Conservation (phyloP, 2,113 vertebrate species). For the Thermophis baileyi region DNA sequence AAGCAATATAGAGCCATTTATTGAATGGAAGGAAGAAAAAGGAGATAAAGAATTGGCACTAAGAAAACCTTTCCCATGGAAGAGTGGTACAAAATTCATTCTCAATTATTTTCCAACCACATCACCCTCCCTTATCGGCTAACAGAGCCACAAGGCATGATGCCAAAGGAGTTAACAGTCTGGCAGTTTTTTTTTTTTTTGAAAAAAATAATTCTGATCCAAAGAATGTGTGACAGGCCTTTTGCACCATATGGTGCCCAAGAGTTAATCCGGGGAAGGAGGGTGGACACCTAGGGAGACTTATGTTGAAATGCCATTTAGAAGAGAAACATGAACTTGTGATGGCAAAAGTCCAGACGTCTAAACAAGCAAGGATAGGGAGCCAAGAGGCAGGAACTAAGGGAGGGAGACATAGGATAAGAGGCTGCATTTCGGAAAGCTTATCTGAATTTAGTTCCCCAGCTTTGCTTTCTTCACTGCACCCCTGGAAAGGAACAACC, state of each 20-base stretch:
- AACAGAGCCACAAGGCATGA: constrained; percentile 54
- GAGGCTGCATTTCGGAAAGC: constrained; percentile 7
- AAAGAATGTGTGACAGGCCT: constrained; percentile 49
- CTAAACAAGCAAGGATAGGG: constrained; percentile 41
- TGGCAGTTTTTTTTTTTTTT: constrained; percentile 58
- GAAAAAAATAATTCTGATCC: constrained; percentile 28
- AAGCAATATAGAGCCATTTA: accelerated
- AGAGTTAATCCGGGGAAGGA: constrained; percentile 69
- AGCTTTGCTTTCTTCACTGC: neutral
- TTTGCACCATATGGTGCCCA: constrained; percentile 73
- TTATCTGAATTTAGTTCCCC: constrained; percentile 8
- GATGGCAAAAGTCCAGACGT: constrained; percentile 58
- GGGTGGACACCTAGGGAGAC: constrained; percentile 52
- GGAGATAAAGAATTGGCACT: neutral
- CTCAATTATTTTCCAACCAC: constrained; percentile 59
- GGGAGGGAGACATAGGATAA: neutral
- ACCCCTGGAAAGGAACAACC: constrained; percentile 9
- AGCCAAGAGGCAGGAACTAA: constrained; percentile 17
- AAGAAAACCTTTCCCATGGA: accelerated
- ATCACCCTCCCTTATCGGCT: constrained; percentile 32
- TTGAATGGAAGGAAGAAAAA: neutral
- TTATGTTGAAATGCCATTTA: constrained; percentile 72
- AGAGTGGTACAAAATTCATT: constrained; percentile 51
- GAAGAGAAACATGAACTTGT: constrained; percentile 52
- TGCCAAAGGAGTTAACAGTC: constrained; percentile 65